Conservation (phyloP, 2,113 vertebrate genomes). For the Ammodytes marinus region DNA sequence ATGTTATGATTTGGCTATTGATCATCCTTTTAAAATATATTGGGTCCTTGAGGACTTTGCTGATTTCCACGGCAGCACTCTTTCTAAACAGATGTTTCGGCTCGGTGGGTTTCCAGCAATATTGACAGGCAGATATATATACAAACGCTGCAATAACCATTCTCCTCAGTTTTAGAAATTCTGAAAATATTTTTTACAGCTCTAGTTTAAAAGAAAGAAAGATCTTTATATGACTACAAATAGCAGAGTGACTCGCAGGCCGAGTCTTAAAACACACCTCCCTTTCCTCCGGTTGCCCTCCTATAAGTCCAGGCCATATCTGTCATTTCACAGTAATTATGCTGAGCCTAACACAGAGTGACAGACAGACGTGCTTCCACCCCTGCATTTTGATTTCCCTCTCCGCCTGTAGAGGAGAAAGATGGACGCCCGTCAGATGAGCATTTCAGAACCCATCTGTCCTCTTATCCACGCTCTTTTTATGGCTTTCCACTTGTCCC, state of each 20-base stretch:
- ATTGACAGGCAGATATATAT: conserved; percentile 6
- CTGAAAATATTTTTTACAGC: conserved; percentile 16
- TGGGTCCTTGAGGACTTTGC: conserved; percentile 24
- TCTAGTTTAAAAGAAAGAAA: conserved; percentile 19
- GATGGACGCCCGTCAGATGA: conserved; percentile 59
- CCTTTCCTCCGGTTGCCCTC: conserved; percentile 59
- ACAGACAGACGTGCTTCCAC: conserved; percentile 73
- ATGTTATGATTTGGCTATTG: conserved; percentile 24
- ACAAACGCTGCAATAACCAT: conserved; percentile 22
- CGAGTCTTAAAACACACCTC: conserved; percentile 67
- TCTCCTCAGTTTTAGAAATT: conserved; percentile 2
- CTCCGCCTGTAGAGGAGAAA: conserved; percentile 45
- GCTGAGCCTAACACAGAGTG: conserved; percentile 81
- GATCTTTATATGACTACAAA: conserved; percentile 44
- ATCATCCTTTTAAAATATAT: conserved; percentile 7
- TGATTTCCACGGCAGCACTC: conserved; percentile 23
- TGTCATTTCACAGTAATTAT: conserved; percentile 84
- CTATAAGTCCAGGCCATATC: conserved; percentile 66
- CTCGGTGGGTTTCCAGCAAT: conserved; percentile 7
- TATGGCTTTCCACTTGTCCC: conserved; percentile 31
- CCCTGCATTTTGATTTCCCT: conserved; percentile 61
- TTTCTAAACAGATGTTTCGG: conserved; percentile 15
- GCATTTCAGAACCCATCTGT: conserved; percentile 62
- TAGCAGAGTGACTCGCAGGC: conserved; percentile 71
- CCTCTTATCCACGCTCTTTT: conserved; percentile 43